Evolutionary conservation across 2,113 vertebrate species (phyloP).

Genomic region (Empidonax traillii): DNA sequence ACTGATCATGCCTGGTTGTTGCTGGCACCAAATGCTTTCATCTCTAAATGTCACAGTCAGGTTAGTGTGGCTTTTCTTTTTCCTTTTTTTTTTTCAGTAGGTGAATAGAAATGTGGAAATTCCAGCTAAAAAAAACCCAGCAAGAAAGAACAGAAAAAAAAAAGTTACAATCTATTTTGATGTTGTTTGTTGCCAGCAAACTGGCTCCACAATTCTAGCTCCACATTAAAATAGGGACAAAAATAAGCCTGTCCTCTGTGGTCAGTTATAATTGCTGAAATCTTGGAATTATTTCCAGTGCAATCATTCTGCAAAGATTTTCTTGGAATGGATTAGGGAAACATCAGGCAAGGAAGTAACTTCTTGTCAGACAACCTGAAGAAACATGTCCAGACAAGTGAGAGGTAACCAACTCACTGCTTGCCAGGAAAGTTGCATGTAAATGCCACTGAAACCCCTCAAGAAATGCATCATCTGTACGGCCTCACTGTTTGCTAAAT

Average conservation of each 20-base stretch:
- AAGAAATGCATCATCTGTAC: background rate
- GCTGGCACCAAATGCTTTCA: constrained; percentile 25
- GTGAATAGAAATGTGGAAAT: background rate
- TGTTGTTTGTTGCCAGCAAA: background rate
- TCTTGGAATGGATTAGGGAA: constrained; percentile 39
- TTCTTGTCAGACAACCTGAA: constrained; percentile 26
- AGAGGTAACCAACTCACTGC: background rate
- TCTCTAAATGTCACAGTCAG: constrained; percentile 33
- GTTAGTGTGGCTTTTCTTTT: background rate
- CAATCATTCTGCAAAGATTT: constrained; percentile 14
- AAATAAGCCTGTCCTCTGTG: background rate
- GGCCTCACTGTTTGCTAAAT: background rate
- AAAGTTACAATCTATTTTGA: background rate
- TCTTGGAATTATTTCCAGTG: constrained; percentile 10
- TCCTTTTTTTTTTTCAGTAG: background rate
- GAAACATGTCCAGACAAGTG: background rate
- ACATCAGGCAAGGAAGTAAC: constrained; percentile 30
- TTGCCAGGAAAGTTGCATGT: background rate
- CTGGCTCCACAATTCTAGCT: background rate
- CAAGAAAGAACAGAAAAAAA: background rate
- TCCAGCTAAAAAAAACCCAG: background rate
- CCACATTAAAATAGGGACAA: background rate
- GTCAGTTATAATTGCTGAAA: background rate
- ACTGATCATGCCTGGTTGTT: background rate
- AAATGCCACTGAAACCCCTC: background rate